Evolutionary conservation across 2,113 vertebrate genomes (phyloP).

Genomic region (Neodon shergylaensis): DNA sequence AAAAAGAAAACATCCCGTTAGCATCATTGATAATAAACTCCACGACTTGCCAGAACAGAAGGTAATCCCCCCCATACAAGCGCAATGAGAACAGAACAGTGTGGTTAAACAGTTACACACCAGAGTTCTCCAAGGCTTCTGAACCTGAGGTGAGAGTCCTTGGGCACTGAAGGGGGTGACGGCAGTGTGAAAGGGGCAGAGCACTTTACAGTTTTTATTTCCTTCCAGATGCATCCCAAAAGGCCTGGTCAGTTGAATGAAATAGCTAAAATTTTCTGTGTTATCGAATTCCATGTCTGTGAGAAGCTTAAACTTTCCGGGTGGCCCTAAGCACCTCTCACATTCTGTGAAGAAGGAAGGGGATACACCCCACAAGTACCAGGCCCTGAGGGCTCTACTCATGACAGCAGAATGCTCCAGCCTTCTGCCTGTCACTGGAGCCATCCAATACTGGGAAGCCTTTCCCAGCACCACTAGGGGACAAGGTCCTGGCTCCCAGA

Average conservation of each 20-base stretch:
- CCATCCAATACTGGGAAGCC: not conserved
- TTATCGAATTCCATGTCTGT: not conserved
- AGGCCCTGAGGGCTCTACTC: not conserved
- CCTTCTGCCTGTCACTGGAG: not conserved
- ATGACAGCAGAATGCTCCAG: not conserved
- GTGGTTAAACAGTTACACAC: not conserved
- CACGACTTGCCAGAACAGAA: not conserved
- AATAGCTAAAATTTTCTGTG: not conserved
- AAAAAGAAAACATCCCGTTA: not conserved
- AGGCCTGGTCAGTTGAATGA: not conserved
- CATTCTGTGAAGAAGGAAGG: not conserved
- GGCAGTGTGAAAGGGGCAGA: too few species aligned
- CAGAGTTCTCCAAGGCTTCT: not conserved
- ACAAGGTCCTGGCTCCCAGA: too few species aligned
- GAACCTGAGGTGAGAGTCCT: not conserved
- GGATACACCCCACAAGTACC: not conserved
- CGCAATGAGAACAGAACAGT: not conserved
- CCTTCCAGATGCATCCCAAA: not conserved
- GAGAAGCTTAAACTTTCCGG: not conserved
- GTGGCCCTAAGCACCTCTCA: not conserved
- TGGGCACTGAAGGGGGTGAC: not conserved
- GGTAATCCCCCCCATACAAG: not conserved
- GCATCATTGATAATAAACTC: slow-evolving; percentile 13
- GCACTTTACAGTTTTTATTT: not conserved
- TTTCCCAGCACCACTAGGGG: not conserved